Conservation (phyloP, 1,140 invertebrate species). For the Gryon sp. region DNA sequence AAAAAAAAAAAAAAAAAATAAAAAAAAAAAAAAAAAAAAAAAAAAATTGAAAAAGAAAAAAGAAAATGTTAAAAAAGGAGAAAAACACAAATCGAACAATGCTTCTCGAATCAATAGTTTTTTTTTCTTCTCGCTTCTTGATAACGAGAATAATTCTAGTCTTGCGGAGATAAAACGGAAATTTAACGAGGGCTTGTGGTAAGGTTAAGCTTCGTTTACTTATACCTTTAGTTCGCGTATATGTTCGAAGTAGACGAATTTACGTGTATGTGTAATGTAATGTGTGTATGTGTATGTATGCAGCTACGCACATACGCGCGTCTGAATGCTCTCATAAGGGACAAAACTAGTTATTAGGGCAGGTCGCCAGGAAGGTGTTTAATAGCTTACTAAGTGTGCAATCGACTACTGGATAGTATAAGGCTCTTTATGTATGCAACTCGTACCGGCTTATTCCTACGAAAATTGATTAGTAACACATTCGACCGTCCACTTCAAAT, state of each 20-base stretch:
- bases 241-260: neutral
- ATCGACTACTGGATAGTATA: slow-evolving; percentile 64
- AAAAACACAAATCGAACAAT: slow-evolving; percentile 43
- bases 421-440: slow-evolving; percentile 30
- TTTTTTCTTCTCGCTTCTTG: slow-evolving; percentile 68
- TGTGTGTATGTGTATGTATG: neutral
- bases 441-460: slow-evolving; percentile 10
- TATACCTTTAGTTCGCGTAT: slow-evolving; percentile 42
- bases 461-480: slow-evolving; percentile 17
- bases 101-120: slow-evolving; percentile 62
- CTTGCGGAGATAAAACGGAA: slow-evolving; percentile 71
- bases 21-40: no score
- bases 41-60: no score
- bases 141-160: slow-evolving; percentile 65
- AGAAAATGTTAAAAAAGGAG: no score
- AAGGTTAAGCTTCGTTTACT: slow-evolving; percentile 69
- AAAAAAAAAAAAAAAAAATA: no score
- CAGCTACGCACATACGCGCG: slow-evolving; percentile 15
- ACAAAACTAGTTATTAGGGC: slow-evolving; percentile 70
- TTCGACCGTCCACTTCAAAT: slow-evolving; percentile 3
- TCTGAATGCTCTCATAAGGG: slow-evolving; percentile 52
- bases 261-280: no score
- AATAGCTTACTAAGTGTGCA: slow-evolving; percentile 76
- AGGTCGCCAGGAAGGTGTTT: slow-evolving; percentile 76
- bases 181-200: slow-evolving; percentile 74